A percentile compares a stretch with the other conserved stretches of the same genome.
Conservation (phyloP, 1,140 invertebrate species). For the Caenorhabditis remanei region DNA sequence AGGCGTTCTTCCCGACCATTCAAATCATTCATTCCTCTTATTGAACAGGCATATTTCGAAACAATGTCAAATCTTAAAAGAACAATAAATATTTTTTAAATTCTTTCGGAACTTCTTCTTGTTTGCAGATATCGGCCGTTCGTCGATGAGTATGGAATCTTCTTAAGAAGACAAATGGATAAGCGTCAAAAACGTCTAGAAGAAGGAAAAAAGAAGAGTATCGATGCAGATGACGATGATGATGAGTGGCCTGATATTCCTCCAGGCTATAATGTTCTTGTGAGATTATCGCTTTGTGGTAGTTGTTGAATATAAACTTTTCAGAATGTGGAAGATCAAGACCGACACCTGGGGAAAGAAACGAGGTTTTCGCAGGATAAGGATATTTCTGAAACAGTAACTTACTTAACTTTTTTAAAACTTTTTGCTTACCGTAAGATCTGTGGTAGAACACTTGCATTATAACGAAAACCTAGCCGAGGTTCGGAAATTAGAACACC, state of each 20-base stretch:
- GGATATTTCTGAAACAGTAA: neutral
- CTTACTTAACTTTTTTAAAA: no score
- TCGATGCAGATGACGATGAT: neutral
- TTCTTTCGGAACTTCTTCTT: neutral
- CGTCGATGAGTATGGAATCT: neutral
- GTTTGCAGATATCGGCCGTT: constrained; percentile 37
- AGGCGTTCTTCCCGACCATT: no score
- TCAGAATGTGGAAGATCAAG: neutral
- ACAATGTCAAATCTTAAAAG: neutral
- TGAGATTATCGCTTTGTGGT: neutral
- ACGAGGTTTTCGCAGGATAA: no score
- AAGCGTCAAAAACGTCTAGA: neutral
- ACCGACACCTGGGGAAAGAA: neutral
- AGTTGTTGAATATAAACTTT: neutral
- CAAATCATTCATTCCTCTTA: neutral
- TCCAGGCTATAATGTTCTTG: neutral
- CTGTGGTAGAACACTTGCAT: no score
- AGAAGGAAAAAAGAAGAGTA: neutral
- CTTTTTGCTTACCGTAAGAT: no score
- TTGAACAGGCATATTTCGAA: neutral
- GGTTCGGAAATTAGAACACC: no score
- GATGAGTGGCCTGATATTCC: constrained; percentile 32
- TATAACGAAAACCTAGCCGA: no score
- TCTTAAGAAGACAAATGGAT: neutral
- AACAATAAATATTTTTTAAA: constrained; percentile 5